Percentiles rank a stretch among this genome's conserved stretches.
These are phyloP conservation scores for Typhlichthys eigenmanni DNA, from an alignment of 2,797 vertebrate genomes.

Conservation along the genomic window DNA sequence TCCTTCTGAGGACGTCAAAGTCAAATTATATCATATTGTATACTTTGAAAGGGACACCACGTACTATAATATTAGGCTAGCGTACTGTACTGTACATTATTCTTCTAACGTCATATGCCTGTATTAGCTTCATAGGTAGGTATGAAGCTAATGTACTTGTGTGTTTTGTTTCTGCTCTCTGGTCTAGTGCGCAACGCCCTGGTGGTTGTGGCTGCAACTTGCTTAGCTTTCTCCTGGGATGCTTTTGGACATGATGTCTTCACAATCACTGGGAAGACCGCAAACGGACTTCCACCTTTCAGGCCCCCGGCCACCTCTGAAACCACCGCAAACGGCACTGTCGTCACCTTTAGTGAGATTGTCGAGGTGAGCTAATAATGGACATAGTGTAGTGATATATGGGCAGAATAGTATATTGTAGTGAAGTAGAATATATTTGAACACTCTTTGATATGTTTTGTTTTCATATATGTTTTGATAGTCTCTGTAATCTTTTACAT, in stretches of 20 bases:
- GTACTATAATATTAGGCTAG: too few relatives aligned
- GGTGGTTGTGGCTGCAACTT: slow-evolving; percentile 84
- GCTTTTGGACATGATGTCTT: slow-evolving; percentile 78
- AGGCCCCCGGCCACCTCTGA: slow-evolving; percentile 79
- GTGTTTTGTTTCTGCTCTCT: slow-evolving; percentile 9
- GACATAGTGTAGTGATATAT: not conserved
- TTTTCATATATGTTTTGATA: too few relatives aligned
- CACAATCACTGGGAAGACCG: slow-evolving; percentile 83
- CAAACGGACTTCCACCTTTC: slow-evolving; percentile 83
- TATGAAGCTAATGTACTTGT: not conserved
- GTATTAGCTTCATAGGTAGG: not conserved
- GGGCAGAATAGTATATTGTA: too few relatives aligned
- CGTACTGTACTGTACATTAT: too few relatives aligned
- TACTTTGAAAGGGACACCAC: too few relatives aligned
- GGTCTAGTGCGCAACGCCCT: slow-evolving; percentile 85
- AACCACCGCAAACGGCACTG: slow-evolving; percentile 75
- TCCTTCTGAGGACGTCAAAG: too few relatives aligned
- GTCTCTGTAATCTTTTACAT: too few relatives aligned
- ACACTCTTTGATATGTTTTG: too few relatives aligned
- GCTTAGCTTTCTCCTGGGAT: slow-evolving; percentile 83
- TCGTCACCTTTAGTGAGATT: slow-evolving; percentile 80
- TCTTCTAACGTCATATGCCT: too few relatives aligned
- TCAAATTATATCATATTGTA: too few relatives aligned
- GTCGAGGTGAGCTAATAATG: slow-evolving; percentile 56
- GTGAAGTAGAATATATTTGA: too few relatives aligned